Percentiles rank a stretch among this genome's conserved stretches.
These are phyloP conservation scores for Eurosta solidaginis DNA, from an alignment of 1,140 invertebrate genomes.

Conservation along the genomic window DNA sequence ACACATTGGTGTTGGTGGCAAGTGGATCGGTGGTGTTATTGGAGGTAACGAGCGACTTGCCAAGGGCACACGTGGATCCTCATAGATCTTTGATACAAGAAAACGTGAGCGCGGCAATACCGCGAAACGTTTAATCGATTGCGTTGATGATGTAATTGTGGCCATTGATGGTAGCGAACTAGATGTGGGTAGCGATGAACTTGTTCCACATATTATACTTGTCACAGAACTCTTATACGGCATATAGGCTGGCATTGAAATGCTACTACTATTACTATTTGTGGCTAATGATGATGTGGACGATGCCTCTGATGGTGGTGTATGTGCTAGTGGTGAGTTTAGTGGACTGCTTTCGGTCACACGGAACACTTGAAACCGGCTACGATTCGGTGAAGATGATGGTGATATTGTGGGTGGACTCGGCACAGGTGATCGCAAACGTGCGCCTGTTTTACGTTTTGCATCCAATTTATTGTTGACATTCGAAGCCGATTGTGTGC, in stretches of 20 bases:
- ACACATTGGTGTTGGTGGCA: conserved; percentile 53
- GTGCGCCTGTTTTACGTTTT: conserved; percentile 62
- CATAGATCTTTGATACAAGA: conserved; percentile 54
- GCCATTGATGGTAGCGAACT: conserved; percentile 56
- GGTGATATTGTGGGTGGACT: conserved; percentile 73
- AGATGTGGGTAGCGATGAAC: conserved; percentile 44
- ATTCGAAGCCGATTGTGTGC: conserved; percentile 40
- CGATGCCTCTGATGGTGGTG: conserved; percentile 40
- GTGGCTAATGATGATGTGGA: conserved; percentile 23
- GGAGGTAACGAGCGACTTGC: conserved; percentile 42
- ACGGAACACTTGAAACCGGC: conserved; percentile 66
- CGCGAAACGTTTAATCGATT: conserved; percentile 51
- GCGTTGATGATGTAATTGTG: conserved; percentile 51
- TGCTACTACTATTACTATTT: conserved; percentile 46
- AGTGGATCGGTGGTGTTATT: conserved; percentile 49
- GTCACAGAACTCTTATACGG: conserved; percentile 29
- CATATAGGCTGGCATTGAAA: conserved; percentile 45
- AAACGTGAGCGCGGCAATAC: conserved; percentile 54
- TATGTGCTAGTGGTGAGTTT: conserved; percentile 49
- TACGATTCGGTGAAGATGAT: conserved; percentile 68
- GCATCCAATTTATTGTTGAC: conserved; percentile 53
- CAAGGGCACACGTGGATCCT: conserved; percentile 48
- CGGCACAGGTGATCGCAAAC: conserved; percentile 70
- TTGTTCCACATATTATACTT: not conserved
- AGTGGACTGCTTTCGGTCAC: conserved; percentile 61